Evolutionary conservation across 2,888 invertebrate genomes (phyloP).

Genomic region (Sclerodermus sp.): DNA sequence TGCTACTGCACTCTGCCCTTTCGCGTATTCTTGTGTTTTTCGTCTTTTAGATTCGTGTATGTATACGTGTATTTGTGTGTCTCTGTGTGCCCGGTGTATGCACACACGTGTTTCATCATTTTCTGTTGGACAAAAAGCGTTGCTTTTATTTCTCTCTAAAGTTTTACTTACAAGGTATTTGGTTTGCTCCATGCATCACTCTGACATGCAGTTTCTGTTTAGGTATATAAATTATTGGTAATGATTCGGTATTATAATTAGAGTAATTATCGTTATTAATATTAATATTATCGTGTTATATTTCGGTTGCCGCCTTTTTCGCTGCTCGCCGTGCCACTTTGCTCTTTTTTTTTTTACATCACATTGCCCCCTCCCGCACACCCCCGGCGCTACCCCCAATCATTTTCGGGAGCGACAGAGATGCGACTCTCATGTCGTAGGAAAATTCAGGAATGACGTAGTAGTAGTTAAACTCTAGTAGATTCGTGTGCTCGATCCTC

Average conservation of each 20-base stretch:
- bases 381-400: not conserved
- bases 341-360: not conserved
- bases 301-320: constrained; percentile 30
- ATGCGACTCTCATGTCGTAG: no score
- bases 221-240: constrained; percentile 58
- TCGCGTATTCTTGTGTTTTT: constrained; percentile 18
- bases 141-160: constrained; percentile 40
- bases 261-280: constrained; percentile 47
- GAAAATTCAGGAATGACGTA: not conserved
- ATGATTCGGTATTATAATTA: constrained; percentile 56
- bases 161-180: constrained; percentile 55
- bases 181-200: constrained; percentile 46
- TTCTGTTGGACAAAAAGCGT: constrained; percentile 34
- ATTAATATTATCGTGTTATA: constrained; percentile 48
- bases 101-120: constrained; percentile 7
- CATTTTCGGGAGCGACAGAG: not conserved
- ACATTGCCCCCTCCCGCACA: constrained; percentile 12
- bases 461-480: no score
- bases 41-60: no score
- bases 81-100: constrained; percentile 4
- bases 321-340: constrained; percentile 1
- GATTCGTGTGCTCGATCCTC: no score
- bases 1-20: no score
- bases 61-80: not conserved
- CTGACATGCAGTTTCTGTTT: constrained; percentile 40